Evolutionary conservation across 2,888 invertebrate species (phyloP).

Genomic region (Nebria brevicollis): DNA sequence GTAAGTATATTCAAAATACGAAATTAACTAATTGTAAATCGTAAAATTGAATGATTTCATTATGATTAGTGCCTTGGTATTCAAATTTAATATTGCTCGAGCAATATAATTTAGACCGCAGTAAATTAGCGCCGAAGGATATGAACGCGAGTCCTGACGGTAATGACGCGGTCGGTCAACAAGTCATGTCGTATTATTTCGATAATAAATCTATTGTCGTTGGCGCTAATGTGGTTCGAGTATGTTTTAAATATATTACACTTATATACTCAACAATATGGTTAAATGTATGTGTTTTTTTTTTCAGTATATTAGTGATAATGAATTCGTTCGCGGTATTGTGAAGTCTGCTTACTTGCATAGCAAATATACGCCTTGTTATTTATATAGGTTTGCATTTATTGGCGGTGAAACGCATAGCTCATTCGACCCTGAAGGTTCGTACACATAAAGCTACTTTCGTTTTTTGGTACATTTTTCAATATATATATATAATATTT

Average conservation of each 20-base stretch:
- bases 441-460: neutral
- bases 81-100: neutral
- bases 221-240: neutral
- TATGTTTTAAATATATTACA: neutral
- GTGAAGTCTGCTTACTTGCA: conserved; percentile 2
- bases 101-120: conserved; percentile 24
- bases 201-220: conserved; percentile 13
- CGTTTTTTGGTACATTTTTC: no score
- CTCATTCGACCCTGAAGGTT: conserved; percentile 5
- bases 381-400: conserved; percentile 19
- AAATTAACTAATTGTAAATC: no score
- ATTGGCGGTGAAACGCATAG: neutral
- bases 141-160: conserved; percentile 24
- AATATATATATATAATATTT: neutral
- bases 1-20: conserved; percentile 1
- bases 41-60: no score
- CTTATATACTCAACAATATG: neutral
- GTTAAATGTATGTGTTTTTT: neutral
- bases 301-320: conserved; percentile 9
- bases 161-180: neutral
- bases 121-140: conserved; percentile 18
- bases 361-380: neutral
- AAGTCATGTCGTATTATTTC: conserved; percentile 27
- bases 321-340: conserved; percentile 14
- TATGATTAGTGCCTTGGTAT: conserved; percentile 32